phyloP scores from a whole-genome alignment of 2,888 invertebrate species.

The Leuctra nigra region DNA sequence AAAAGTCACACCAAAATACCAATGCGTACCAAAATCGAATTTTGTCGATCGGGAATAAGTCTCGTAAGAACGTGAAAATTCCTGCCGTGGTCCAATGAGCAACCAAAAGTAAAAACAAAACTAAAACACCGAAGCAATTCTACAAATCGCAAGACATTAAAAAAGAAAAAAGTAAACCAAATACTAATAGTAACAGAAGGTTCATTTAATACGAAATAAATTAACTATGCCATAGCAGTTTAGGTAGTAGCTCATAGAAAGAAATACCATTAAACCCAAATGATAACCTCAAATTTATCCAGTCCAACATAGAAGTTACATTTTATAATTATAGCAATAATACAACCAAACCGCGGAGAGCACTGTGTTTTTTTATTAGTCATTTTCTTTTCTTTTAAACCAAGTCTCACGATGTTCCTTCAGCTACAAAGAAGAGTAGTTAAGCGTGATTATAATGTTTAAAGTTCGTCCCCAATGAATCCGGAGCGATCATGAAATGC shows the following conservation, averaged over 20 bases:
- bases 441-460: conserved; percentile 11
- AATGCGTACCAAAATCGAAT: too few species aligned
- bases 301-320: neutral
- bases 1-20: too few species aligned
- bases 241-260: neutral
- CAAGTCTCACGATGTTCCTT: conserved; percentile 8
- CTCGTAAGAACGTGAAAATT: too few species aligned
- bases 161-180: too few species aligned
- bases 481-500: neutral
- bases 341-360: neutral
- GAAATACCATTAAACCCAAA: neutral
- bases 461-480: conserved; percentile 7
- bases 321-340: conserved; percentile 9
- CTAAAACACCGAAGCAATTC: too few species aligned
- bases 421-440: neutral
- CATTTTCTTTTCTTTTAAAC: conserved; percentile 8
- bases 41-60: too few species aligned
- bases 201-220: too few species aligned
- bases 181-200: too few species aligned
- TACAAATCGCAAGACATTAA: too few species aligned
- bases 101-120: too few species aligned
- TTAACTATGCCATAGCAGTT: too few species aligned
- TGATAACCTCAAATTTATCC: conserved; percentile 10
- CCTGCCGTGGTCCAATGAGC: too few species aligned
- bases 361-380: neutral